These are phyloP conservation scores for Bolinopsis microptera DNA, from an alignment of 37 sponge, comb jelly and placozoan species.

Conservation along the genomic window DNA sequence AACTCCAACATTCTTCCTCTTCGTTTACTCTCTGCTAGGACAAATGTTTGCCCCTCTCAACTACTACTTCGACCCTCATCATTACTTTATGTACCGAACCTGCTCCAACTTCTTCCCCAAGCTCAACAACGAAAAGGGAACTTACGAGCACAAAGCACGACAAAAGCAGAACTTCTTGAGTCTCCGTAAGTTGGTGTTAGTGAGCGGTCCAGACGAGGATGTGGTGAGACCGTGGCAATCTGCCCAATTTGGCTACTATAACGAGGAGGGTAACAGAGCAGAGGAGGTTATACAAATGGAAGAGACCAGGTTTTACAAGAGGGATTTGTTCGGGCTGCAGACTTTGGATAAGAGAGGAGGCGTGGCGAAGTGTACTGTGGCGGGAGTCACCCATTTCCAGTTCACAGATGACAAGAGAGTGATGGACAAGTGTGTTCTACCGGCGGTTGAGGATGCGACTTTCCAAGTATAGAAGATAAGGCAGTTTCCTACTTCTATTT, in stretches of 20 bases:
- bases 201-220: slow-evolving; percentile 8
- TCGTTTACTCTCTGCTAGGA: not conserved
- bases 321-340: not conserved
- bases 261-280: not conserved
- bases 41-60: not conserved
- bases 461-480: too few relatives aligned
- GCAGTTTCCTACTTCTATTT: too few relatives aligned
- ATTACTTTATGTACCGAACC: not conserved
- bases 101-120: not conserved
- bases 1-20: not conserved
- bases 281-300: not conserved
- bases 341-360: not conserved
- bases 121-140: not conserved
- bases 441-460: not conserved
- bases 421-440: not conserved
- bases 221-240: not conserved
- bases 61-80: not conserved
- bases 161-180: not conserved
- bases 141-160: not conserved
- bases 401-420: slow-evolving; percentile 1
- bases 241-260: slow-evolving; percentile 25
- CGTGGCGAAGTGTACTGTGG: not conserved
- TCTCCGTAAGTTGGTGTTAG: not conserved
- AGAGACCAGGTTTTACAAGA: slow-evolving; percentile 13
- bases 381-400: not conserved